Evolutionary conservation across 2,888 invertebrate species (phyloP).

Genomic region (Reticulitermes lucifugus): DNA sequence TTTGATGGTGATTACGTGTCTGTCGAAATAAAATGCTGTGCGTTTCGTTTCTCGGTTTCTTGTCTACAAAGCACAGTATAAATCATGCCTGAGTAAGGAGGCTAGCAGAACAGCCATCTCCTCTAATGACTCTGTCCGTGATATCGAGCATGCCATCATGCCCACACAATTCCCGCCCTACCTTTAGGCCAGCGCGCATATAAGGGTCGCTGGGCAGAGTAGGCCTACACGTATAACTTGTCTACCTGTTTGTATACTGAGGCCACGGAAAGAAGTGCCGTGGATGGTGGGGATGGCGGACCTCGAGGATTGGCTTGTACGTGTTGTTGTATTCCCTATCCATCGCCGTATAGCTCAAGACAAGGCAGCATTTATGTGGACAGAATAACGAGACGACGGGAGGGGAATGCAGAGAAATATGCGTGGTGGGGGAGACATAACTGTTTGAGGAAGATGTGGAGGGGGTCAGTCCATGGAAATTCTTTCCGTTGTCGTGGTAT

Average conservation of each 20-base stretch:
- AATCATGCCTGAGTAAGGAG: neutral
- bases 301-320: too few species aligned
- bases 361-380: too few species aligned
- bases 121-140: neutral
- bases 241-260: neutral
- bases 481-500: too few species aligned
- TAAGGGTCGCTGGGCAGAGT: neutral
- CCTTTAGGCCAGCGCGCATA: neutral
- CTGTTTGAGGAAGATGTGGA: too few species aligned
- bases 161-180: constrained; percentile 12
- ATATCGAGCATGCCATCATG: constrained; percentile 9
- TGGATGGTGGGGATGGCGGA: too few species aligned
- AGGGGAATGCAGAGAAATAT: too few species aligned
- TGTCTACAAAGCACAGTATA: neutral
- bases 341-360: too few species aligned
- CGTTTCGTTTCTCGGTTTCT: neutral
- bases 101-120: neutral
- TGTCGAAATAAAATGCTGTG: neutral
- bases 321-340: too few species aligned
- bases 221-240: neutral
- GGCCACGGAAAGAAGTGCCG: too few species aligned
- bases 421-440: too few species aligned
- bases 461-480: too few species aligned
- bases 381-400: too few species aligned
- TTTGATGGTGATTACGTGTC: neutral